Base-by-base conservation (phyloP, 2,888 invertebrate genomes). In the Lasioglossum lativentre region DNA sequence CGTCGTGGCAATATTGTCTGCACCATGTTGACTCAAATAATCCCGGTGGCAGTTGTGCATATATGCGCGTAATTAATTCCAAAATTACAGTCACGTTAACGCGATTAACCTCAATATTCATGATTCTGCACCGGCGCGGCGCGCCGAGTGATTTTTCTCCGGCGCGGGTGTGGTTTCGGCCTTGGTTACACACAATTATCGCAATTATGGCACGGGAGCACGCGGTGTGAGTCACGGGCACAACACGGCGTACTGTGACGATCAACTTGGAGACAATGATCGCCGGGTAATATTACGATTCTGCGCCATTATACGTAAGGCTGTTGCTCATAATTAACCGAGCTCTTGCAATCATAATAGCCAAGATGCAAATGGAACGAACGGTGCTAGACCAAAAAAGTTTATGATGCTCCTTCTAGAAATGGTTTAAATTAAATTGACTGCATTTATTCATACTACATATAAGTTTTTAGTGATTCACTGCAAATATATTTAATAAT, bases 101-200 rank as follows among this genome's bases (percentile, higher is more conserved):
- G 42, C 56, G 80, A 83, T 83, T 87, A 87, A 83, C 78, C 78
- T 77, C 78, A 83, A 87, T 87, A 74, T 87, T 81, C 76, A 52
- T 70, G 81, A 73, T 47, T 76, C 74, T 40, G 27, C 77, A 52
- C 30, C 71, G 34, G 23, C 56, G n/a, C n/a, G n/a, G n/a, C n/a
- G n/a, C n/a, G n/a, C n/a, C n/a, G 56, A 75, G 23, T 75, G 83
- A 84, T 82, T 86, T 86, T 79, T 77, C 76, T 70, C 27, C 30
- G 70, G 47, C 47, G 79, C 89, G 92, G 93, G 93, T 89, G 93
- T 90, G 92, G 91, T 90, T 90, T 86, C 88, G 89, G 86, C 93
- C 93, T 93, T 94, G 93, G 72, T 75, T 81, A 86, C 85, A 85
- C 86, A 86, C 89, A 92, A 94, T 94, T 93, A 93, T 90, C 90